Evolutionary conservation across 2,888 invertebrate genomes (phyloP), one percentile per base, ranked within the genome.

Genomic region (Mactromeris polynyma): DNA sequence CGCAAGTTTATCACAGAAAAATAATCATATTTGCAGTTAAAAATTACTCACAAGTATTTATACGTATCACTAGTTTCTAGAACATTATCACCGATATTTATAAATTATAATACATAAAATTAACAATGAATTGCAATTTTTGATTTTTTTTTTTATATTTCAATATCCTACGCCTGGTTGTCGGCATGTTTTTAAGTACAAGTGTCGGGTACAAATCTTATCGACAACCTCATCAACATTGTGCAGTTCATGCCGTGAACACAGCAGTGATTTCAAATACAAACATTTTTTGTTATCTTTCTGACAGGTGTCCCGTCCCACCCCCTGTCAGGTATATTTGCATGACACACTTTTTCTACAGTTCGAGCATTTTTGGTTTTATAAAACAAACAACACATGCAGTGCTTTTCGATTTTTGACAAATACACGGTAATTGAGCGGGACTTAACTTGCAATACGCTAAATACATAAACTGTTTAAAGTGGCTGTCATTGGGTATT

Each of bases 361-460:
- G 46, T 78, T 84, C 0, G 38, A 84, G 26, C 78, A 78, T 51
- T 78, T 54, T 38, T 80, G 80, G 83, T 83, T 87, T 87, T 83
- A 46, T 79, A 83, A 31, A 64, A 54, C 38, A 87, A 87, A 87
- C 51, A 87, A 54, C 42, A 54, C 87, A 58, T 83, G 83, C 40
- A n/a, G 84, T 54, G 78, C 36, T 78, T 51, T n/a, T 78, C 79
- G 51, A 58, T 85, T 79, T 79, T 42, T 26, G 42, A 40, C 69
- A 83, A 83, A 69, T 26, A 83, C 17, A 14, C 6, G 14, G n/a
- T 46, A 79, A 79, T 79, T 26, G 31, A 14, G 79, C 42, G 26
- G n/a, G 79, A 42, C 40, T 36, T 83, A 42, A 83, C 73, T 46
- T 46, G 46, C 9, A 42, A 46, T 83, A 38, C 40, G 36, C 42